Evolutionary conservation across 2,797 vertebrate genomes (phyloP).

Genomic region (Oreochromis grahami): DNA sequence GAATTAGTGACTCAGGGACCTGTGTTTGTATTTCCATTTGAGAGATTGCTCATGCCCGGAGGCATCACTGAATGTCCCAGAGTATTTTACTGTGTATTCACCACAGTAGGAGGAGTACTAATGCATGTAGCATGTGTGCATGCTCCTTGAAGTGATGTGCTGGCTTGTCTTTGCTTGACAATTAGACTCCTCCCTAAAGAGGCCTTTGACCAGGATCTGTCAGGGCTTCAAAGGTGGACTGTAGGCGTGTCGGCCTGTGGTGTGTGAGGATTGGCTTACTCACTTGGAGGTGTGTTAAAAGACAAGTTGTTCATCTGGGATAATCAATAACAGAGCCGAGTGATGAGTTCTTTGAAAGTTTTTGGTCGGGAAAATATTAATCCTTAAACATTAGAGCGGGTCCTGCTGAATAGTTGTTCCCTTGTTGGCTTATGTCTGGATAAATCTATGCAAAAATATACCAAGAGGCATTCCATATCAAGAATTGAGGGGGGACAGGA

Average conservation of each 20-base stretch:
- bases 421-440: background rate
- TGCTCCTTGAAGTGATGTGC: background rate
- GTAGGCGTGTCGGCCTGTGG: background rate
- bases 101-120: background rate
- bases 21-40: slow-evolving; percentile 52
- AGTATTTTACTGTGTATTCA: background rate
- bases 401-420: background rate
- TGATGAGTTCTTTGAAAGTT: background rate
- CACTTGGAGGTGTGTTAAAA: slow-evolving; percentile 40
- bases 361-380: background rate
- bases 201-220: slow-evolving; percentile 21
- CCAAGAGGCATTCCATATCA: background rate
- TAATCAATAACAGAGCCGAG: background rate
- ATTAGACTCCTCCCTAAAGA: slow-evolving; percentile 29
- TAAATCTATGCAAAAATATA: background rate
- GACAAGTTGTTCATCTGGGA: background rate
- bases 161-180: background rate
- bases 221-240: background rate
- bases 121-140: slow-evolving; percentile 20
- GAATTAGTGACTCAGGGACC: background rate
- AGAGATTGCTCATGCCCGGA: background rate
- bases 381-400: background rate
- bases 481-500: background rate
- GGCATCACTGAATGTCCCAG: background rate
- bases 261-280: slow-evolving; percentile 55